phyloP scores from a whole-genome alignment of 2,797 vertebrate species.

The Enteromius afrohamiltoni region DNA sequence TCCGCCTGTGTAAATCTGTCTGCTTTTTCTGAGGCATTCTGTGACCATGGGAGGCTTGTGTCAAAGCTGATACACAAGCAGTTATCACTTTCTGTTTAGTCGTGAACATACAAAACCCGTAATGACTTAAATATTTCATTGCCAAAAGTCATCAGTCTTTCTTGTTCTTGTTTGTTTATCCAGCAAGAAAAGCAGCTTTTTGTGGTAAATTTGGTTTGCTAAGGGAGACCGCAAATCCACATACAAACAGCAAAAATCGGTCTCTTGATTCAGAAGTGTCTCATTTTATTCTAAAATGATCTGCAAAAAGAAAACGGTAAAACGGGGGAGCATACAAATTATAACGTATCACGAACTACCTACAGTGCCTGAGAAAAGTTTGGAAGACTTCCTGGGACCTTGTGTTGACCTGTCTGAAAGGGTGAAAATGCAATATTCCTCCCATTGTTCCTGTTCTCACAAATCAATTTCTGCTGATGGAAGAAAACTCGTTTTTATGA shows the following conservation, averaged over 20 bases:
- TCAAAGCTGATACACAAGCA: constrained; percentile 10
- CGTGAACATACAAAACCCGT: constrained; percentile 23
- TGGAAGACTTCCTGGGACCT: constrained; percentile 4
- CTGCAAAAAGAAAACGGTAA: background rate
- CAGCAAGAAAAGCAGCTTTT: constrained; percentile 13
- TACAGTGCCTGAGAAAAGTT: background rate
- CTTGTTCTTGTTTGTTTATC: constrained; percentile 37
- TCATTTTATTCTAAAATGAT: background rate
- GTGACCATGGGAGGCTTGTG: constrained; percentile 39
- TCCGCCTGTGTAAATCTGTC: constrained; percentile 34
- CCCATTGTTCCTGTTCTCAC: background rate
- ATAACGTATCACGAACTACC: background rate
- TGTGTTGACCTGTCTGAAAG: background rate
- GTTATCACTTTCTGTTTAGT: constrained; percentile 7
- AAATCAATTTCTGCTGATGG: constrained; percentile 3
- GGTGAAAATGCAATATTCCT: constrained; percentile 20
- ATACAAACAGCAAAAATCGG: background rate
- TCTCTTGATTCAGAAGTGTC: background rate
- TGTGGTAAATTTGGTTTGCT: constrained; percentile 3
- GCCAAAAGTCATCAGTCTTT: constrained; percentile 33
- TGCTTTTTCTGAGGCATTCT: constrained; percentile 30
- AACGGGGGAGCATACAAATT: background rate
- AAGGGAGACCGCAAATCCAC: background rate
- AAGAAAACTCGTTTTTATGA: constrained; percentile 15
- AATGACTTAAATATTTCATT: constrained; percentile 25